Evolutionary conservation across 2,888 invertebrate species (phyloP).

Genomic region (Lutraria lutraria): DNA sequence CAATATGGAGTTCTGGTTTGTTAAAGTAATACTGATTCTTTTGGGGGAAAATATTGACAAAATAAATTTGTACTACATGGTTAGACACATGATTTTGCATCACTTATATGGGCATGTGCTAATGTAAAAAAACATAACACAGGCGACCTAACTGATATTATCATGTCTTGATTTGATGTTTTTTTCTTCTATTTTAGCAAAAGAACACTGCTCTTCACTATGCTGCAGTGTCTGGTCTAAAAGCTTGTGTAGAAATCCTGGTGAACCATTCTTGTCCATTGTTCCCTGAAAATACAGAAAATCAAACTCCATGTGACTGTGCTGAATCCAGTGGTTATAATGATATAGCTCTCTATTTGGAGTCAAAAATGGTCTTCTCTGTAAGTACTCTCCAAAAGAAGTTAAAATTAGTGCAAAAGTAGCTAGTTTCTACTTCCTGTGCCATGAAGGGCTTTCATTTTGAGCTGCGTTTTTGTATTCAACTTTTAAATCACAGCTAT

Average conservation of each 20-base stretch:
- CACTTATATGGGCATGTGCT: too few species aligned
- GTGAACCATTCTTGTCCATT: conserved; percentile 89
- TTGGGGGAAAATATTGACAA: too few species aligned
- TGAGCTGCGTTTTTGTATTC: background rate
- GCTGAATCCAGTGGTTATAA: conserved; percentile 89
- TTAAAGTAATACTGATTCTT: too few species aligned
- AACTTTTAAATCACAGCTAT: background rate
- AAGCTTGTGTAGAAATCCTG: conserved; percentile 90
- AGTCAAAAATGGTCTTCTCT: conserved; percentile 90
- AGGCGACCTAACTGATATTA: too few species aligned
- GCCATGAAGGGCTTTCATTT: background rate
- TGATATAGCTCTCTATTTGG: conserved; percentile 90
- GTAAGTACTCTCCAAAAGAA: conserved; percentile 64
- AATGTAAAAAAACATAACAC: too few species aligned
- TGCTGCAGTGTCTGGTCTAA: conserved; percentile 90
- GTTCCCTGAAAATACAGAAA: conserved; percentile 90
- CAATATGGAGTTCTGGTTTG: too few species aligned
- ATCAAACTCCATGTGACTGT: conserved; percentile 90
- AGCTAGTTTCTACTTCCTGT: too few species aligned
- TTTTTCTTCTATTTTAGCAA: conserved; percentile 86
- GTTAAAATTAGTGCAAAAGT: too few species aligned
- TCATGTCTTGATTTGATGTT: background rate
- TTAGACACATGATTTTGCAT: too few species aligned
- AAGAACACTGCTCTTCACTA: conserved; percentile 91
- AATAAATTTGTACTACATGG: too few species aligned